phyloP scores from a whole-genome alignment of 2,888 invertebrate species.

The Drosophila borealis region DNA sequence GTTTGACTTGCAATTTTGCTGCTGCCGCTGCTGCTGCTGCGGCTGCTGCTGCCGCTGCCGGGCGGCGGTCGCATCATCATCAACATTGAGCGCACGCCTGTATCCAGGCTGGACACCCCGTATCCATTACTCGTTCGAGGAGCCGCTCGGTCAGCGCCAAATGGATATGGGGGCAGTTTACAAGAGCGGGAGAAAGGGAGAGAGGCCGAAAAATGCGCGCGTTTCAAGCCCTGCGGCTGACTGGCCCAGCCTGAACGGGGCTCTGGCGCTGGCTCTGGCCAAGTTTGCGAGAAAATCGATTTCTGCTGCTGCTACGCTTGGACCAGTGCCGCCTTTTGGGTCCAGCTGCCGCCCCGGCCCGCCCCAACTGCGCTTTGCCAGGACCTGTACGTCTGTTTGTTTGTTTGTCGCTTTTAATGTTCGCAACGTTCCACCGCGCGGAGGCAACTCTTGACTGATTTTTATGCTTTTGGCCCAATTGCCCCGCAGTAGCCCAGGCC shows the following conservation, averaged over 20 bases:
- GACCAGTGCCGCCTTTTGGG: conserved; percentile 26
- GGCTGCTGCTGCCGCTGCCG: background rate
- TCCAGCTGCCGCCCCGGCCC: background rate
- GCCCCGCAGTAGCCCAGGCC: conserved; percentile 70
- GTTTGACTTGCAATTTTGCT: conserved; percentile 74
- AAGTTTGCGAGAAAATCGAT: conserved; percentile 77
- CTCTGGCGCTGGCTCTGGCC: conserved; percentile 46
- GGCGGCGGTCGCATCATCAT: conserved; percentile 38
- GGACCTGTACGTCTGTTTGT: conserved; percentile 66
- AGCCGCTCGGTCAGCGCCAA: conserved; percentile 24
- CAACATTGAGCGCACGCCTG: conserved; percentile 27
- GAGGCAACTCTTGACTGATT: conserved; percentile 78
- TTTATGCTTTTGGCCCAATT: conserved; percentile 81
- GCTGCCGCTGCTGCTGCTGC: conserved; percentile 25
- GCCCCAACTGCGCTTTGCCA: conserved; percentile 19
- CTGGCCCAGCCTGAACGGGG: background rate
- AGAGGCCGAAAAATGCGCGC: conserved; percentile 54
- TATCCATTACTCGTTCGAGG: conserved; percentile 51
- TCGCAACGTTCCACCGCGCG: conserved; percentile 54
- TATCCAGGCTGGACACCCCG: conserved; percentile 7
- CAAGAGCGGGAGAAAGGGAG: background rate
- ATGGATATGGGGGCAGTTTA: conserved; percentile 22
- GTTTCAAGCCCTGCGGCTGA: conserved; percentile 66
- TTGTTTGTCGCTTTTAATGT: conserved; percentile 80
- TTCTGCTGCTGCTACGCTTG: conserved; percentile 65